Evolutionary conservation across 2,888 invertebrate genomes (phyloP), one percentile per base, ranked within the genome.

Genomic region (Clivina fossor): DNA sequence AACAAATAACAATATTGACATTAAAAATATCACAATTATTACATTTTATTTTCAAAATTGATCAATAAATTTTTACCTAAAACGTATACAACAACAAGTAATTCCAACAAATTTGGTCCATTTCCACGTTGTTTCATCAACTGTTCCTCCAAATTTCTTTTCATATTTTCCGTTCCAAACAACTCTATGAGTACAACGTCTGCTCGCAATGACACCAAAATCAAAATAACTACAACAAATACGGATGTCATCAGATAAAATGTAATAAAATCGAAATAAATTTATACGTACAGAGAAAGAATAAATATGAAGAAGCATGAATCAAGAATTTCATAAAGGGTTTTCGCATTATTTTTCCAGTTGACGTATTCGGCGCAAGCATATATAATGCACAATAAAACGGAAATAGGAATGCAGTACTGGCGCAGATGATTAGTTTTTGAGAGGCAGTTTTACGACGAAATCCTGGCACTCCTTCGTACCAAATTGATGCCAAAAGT

Each of bases 241-340:
- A n/a, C n/a, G n/a, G n/a, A n/a, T n/a, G 22, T 20, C 4, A 41
- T 20, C 41, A 18, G 22, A 22, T 11, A 41, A 40, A 16, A 18
- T 19, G 7, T 19, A 16, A 16, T 16, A 16, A 40, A 41, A 20
- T 3, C 2, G 53, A 37, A 20, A 22, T 11, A 37, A 48, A 37
- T 7, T 44, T 40, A 51, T 62, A 85, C 90, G 87, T 75, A 96
- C 96, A 79, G 59, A 97, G 78, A 73, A 96, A 97, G 76, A 93
- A 92, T 61, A 95, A 76, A 71, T 97, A 97, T 9, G 95, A 93
- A 0, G 94, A 88, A 4, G 93, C 93, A 69, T 96, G 95, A 49
- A 93, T 88, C 67, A 97, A 82, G 72, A 97, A 97, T 76, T 96
- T 96, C 87, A 97, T 93, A 71, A 96, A 96, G 0, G 97, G 96